These are phyloP conservation scores for Phyto melanocephala DNA, from an alignment of 2,888 invertebrate genomes.

Conservation along the genomic window DNA sequence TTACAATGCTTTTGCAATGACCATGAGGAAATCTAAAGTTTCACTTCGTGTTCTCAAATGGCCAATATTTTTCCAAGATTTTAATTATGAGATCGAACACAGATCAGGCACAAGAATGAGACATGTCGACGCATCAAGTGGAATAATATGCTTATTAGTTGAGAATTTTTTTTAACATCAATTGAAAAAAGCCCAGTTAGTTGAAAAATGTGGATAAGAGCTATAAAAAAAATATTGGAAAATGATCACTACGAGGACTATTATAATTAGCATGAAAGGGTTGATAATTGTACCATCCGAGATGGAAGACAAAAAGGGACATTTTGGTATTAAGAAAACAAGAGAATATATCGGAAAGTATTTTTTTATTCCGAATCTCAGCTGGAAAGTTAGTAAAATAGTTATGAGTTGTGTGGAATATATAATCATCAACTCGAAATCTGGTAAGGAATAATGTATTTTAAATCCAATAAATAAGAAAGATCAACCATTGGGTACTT, in stretches of 20 bases:
- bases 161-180: constrained; percentile 26
- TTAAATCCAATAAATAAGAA: not conserved
- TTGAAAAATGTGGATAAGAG: constrained; percentile 42
- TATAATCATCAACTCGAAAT: not conserved
- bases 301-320: too few species aligned
- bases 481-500: not conserved
- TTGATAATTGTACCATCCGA: too few species aligned
- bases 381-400: not conserved
- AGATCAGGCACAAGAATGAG: constrained; percentile 41
- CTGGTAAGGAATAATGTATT: not conserved
- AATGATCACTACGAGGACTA: constrained; percentile 49
- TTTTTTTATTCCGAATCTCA: not conserved
- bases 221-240: too few species aligned
- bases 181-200: constrained; percentile 44
- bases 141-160: constrained; percentile 44
- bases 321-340: too few species aligned
- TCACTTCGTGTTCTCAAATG: constrained; percentile 40
- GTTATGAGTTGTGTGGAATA: not conserved
- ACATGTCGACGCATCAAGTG: constrained; percentile 57
- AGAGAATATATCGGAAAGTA: too few species aligned
- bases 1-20: constrained; percentile 26
- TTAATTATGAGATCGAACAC: constrained; percentile 38
- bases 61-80: constrained; percentile 50
- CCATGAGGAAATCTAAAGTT: too few species aligned
- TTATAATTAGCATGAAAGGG: constrained; percentile 8